Conservation (phyloP, 2,113 vertebrate species). For the Chionodraco myersi region DNA sequence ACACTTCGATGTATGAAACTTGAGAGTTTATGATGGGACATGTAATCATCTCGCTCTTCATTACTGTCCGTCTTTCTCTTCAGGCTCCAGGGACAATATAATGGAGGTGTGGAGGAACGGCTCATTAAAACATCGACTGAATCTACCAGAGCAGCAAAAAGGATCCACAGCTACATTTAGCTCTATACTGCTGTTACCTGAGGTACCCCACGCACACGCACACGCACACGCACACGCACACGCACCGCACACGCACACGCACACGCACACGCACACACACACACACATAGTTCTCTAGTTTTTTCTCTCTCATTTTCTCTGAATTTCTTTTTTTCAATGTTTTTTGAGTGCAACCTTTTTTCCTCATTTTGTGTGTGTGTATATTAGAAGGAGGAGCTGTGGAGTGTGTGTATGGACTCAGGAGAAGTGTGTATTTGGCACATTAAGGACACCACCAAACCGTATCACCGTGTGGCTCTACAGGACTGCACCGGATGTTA, state of each 20-base stretch:
- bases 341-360: background rate
- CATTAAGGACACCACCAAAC: slow-evolving; percentile 75
- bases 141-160: slow-evolving; percentile 72
- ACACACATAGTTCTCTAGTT: background rate
- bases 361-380: slow-evolving; percentile 29
- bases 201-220: slow-evolving; percentile 82
- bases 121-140: slow-evolving; percentile 72
- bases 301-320: no score
- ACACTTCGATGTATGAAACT: background rate
- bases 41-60: background rate
- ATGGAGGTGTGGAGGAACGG: slow-evolving; percentile 83
- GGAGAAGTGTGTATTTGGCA: slow-evolving; percentile 89
- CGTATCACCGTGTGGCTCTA: slow-evolving; percentile 83
- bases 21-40: background rate
- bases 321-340: background rate
- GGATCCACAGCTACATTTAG: slow-evolving; percentile 75
- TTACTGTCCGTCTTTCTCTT: background rate
- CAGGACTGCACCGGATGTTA: slow-evolving; percentile 88
- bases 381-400: slow-evolving; percentile 87
- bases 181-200: slow-evolving; percentile 86
- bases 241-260: background rate
- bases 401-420: slow-evolving; percentile 79
- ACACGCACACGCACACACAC: no score
- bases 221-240: background rate
- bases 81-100: slow-evolving; percentile 86